Conservation (phyloP, 2,797 vertebrate species). For the Sebastes kiyomatsui region DNA sequence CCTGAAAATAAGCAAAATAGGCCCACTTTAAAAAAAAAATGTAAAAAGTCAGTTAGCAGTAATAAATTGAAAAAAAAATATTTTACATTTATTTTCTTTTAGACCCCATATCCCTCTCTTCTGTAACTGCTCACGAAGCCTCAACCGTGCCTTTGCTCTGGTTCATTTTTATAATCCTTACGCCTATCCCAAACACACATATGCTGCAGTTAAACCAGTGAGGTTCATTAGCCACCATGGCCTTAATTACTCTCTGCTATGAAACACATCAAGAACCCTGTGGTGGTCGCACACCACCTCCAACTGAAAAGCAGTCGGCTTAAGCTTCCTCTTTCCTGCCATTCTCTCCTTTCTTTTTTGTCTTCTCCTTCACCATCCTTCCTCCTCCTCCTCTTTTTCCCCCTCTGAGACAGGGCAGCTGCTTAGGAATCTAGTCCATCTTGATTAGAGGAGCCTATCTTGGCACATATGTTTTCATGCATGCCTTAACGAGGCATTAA, state of each 20-base stretch:
- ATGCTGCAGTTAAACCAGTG: slow-evolving; percentile 5
- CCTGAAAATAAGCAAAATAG: too few species aligned
- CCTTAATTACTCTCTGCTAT: slow-evolving; percentile 60
- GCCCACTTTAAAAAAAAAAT: rapidly evolving
- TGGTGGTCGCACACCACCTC: slow-evolving; percentile 14
- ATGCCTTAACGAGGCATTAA: slow-evolving; percentile 81
- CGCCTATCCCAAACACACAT: slow-evolving; percentile 22
- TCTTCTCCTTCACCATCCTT: slow-evolving; percentile 4
- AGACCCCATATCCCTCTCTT: neutral
- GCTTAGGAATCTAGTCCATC: slow-evolving; percentile 71
- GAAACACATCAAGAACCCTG: slow-evolving; percentile 32
- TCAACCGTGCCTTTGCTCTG: neutral
- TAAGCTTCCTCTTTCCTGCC: slow-evolving; percentile 11
- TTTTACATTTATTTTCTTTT: neutral
- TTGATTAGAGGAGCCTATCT: slow-evolving; percentile 71
- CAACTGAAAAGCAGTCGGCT: neutral
- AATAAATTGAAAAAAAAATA: neutral
- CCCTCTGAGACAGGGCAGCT: slow-evolving; percentile 65
- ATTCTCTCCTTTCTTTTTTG: slow-evolving; percentile 11
- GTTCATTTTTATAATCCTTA: slow-evolving; percentile 18
- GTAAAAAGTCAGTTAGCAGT: neutral
- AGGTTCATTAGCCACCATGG: slow-evolving; percentile 49
- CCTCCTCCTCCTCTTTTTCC: slow-evolving; percentile 5
- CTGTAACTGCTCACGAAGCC: neutral
- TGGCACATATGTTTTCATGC: slow-evolving; percentile 72